Evolutionary conservation across 2,888 invertebrate genomes (phyloP), one percentile per base, ranked within the genome.

Genomic region (Standfussiana lucernea): DNA sequence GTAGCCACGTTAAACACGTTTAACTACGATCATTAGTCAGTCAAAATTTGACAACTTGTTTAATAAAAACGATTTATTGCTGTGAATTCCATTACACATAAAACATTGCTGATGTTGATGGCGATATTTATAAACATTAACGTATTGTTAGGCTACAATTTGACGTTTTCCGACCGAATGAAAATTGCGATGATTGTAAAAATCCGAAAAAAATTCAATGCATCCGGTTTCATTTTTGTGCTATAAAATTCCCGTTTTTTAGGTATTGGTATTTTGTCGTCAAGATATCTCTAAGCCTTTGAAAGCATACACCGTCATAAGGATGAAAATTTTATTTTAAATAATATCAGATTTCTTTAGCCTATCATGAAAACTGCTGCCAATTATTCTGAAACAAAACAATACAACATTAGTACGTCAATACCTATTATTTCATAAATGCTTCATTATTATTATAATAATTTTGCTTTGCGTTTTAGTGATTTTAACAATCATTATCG

Each of bases 341-440:
- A 59, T 24, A 24, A 35, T 10, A 10, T 21, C 21, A 13, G 1
- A 2, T 72, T 24, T 40, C 24, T 13, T 72, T 32, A 24, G 4
- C 18, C 10, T 3, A 42, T 32, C 40, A 21, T 35, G 6, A 32
- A 35, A 21, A 7, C 18, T 35, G 18, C 24, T 53, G 24, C 47
- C 10, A 40, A 53, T 65, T 77, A 66, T 53, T 24, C 53, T 76
- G 65, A 21, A 66, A 66, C 42, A 75, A 77, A 76, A 42, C 50
- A 18, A 66, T 15, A 50, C 28, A 45, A 7, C 15, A 56, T 53
- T n/a, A n/a, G 13, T n/a, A 32, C 24, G 24, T 28, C 32, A 71
- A 50, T 18, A 18, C 4, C 11, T n/a, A n/a, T n/a, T n/a, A n/a
- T n/a, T n/a, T n/a, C n/a, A n/a, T n/a, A n/a, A n/a, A n/a, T n/a